A percentile compares a stretch with the other conserved stretches of the same genome.
phyloP scores from a whole-genome alignment of 2,113 vertebrate genomes.

The Syngnathus scovelli region DNA sequence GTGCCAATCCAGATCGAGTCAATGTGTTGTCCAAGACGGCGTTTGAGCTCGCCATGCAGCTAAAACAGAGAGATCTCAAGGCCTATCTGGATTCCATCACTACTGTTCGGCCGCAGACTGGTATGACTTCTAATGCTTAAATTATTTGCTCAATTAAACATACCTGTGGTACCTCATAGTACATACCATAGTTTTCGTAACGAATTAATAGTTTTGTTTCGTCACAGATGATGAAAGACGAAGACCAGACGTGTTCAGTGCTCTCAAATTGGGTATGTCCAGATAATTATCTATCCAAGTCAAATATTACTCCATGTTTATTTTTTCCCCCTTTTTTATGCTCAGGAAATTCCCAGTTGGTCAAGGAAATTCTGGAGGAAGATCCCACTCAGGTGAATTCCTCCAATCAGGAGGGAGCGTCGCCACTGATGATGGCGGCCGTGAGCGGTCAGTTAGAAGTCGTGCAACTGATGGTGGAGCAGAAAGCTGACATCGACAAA shows the following conservation, averaged over 20 bases:
- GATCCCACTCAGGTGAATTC: conserved; percentile 86
- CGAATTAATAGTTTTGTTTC: conserved; percentile 4
- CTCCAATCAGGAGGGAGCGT: conserved; percentile 86
- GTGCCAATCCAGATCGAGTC: conserved; percentile 84
- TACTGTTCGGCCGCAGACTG: conserved; percentile 84
- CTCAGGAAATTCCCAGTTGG: conserved; percentile 85
- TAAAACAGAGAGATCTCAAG: conserved; percentile 85
- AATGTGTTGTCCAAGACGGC: conserved; percentile 87
- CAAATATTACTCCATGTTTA: neutral
- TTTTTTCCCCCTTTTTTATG: neutral
- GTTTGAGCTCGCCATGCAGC: conserved; percentile 85
- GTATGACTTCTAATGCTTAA: conserved; percentile 49
- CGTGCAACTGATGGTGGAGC: conserved; percentile 90
- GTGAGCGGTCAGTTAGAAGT: conserved; percentile 88
- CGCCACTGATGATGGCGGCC: conserved; percentile 91
- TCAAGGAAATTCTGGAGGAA: conserved; percentile 90
- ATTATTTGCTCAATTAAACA: no score
- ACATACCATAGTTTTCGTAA: no score
- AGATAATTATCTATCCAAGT: neutral
- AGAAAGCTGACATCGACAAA: conserved; percentile 82
- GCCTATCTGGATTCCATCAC: conserved; percentile 87
- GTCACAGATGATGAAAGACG: conserved; percentile 85
- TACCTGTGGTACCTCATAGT: no score
- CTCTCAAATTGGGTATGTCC: conserved; percentile 87
- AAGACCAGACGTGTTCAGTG: conserved; percentile 89